A percentile compares a stretch with the other conserved stretches of the same genome.
These are phyloP conservation scores for Asbolus verrucosus DNA, from an alignment of 1,140 invertebrate species.

Conservation along the genomic window DNA sequence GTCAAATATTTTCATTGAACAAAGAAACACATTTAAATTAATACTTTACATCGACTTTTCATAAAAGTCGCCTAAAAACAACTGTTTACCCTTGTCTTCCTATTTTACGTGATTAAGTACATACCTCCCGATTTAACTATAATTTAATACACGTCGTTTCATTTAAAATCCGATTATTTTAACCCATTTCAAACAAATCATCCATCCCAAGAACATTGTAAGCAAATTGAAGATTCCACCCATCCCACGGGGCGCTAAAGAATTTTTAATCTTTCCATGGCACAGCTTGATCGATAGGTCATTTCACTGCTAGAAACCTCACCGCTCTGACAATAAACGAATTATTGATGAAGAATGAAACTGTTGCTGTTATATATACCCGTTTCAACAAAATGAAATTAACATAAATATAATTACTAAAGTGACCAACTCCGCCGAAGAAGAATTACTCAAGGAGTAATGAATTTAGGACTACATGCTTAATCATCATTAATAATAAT, in stretches of 20 bases:
- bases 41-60: not conserved
- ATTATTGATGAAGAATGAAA: constrained; percentile 18
- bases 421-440: no score
- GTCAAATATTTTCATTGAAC: constrained; percentile 30
- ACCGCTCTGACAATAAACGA: constrained; percentile 22
- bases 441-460: no score
- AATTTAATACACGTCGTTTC: constrained; percentile 26
- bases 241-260: constrained; percentile 19
- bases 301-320: constrained; percentile 32
- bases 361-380: not conserved
- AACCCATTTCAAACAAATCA: constrained; percentile 32
- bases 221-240: constrained; percentile 36
- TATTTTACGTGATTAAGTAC: not conserved
- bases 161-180: constrained; percentile 15
- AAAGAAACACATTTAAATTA: constrained; percentile 23
- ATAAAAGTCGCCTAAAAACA: constrained; percentile 2
- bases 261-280: constrained; percentile 30
- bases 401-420: no score
- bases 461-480: no score
- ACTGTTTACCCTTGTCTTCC: constrained; percentile 2
- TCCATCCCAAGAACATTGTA: constrained; percentile 19
- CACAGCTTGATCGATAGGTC: constrained; percentile 28
- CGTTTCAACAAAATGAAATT: constrained; percentile 1
- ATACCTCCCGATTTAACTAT: not conserved
- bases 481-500: no score